Evolutionary conservation across 1,140 invertebrate genomes (phyloP), one percentile per base, ranked within the genome.

Genomic region (Heliconius nattereri): DNA sequence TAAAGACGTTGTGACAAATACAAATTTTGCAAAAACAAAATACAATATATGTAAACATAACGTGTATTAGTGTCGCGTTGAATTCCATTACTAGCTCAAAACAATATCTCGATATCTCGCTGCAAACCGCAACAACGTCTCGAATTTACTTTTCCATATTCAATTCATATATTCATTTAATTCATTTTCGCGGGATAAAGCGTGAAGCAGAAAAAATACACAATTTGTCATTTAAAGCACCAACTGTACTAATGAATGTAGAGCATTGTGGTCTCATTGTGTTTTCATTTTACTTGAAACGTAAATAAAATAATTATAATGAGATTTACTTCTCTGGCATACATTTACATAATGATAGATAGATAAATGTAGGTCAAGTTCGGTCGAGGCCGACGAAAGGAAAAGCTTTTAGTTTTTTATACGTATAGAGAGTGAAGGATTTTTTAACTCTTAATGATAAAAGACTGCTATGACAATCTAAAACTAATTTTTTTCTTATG

Each of bases 291-390:
- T 60, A 60, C n/a, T 60, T 23, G n/a, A 60, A 60, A 23, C 57
- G 57, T 60, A 60, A 60, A 23, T 60, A 60, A 60, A 60, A 60
- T 60, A 60, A 26, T 60, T 23, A 60, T 23, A 23, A 60, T 60
- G 57, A 60, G 20, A 60, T 60, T 23, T 60, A 60, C 57, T 23
- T 11, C n/a, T 11, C 2, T 23, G 7, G 57, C 52, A 54, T 60
- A 60, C 57, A 60, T 60, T 26, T 60, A 60, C n/a, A 23, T 60
- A 23, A 60, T 60, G 57, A 60, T 26, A 60, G 57, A 60, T 60
- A 60, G 57, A n/a, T 60, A 26, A 60, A 60, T 23, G n/a, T 60
- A 60, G 57, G 57, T 60, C 57, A 60, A 60, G 57, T 60, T 60
- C 57, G 57, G 23, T 60, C 57, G 57, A 60, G 23, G 57, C 23